These are phyloP conservation scores for Tretioscincus oriximinensis DNA, from an alignment of 2,113 vertebrate genomes.

Conservation along the genomic window DNA sequence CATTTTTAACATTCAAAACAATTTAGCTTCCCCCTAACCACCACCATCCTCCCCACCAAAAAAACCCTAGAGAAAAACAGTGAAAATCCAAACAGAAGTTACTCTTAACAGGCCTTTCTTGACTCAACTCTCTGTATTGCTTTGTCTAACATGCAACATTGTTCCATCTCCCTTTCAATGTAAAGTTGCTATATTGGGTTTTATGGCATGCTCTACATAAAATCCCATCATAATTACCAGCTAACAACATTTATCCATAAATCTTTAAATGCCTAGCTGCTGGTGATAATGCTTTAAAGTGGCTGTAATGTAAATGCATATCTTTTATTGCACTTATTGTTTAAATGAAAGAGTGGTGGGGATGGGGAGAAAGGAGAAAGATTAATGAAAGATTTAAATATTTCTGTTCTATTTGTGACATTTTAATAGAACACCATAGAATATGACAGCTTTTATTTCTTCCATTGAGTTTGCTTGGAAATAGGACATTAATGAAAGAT, in stretches of 20 bases:
- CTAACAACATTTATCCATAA: constrained; percentile 41
- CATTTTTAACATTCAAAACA: no score
- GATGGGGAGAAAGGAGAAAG: constrained; percentile 14
- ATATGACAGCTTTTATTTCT: not conserved
- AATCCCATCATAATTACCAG: constrained; percentile 23
- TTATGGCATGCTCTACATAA: not conserved
- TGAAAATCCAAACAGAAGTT: no score
- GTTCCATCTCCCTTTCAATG: not conserved
- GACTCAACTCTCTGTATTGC: not conserved
- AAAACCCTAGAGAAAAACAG: not conserved
- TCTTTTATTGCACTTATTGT: constrained; percentile 53
- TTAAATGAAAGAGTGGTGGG: constrained; percentile 53
- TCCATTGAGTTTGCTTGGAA: not conserved
- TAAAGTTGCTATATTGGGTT: not conserved
- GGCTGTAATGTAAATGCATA: constrained; percentile 53
- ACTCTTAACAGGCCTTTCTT: not conserved
- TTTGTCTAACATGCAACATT: not conserved
- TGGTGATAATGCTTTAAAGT: constrained; percentile 54
- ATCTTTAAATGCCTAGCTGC: constrained; percentile 54
- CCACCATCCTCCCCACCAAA: no score
- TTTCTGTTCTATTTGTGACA: constrained; percentile 28
- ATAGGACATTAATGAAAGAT: no score
- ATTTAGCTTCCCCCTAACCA: no score
- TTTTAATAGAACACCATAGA: not conserved
- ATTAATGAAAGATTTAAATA: constrained; percentile 62